Percentiles rank a stretch among this genome's conserved stretches.
Conservation (phyloP, 2,797 vertebrate species). For the Cephalopachus bancanus region DNA sequence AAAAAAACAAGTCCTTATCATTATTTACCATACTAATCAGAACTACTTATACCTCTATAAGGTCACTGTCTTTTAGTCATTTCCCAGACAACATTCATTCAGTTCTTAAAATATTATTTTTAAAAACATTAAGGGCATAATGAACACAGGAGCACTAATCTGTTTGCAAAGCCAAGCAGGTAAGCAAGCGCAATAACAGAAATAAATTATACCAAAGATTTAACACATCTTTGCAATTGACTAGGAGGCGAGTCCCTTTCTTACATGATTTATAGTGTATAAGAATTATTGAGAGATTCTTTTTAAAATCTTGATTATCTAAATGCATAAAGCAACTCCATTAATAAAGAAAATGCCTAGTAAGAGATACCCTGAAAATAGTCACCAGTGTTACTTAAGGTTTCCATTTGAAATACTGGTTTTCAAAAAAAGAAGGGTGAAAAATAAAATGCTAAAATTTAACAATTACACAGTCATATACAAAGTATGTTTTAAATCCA, state of each 20-base stretch:
- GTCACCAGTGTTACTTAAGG: background rate
- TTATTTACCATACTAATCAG: background rate
- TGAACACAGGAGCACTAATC: background rate
- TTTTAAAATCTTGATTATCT: constrained; percentile 24
- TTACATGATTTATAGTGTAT: constrained; percentile 14
- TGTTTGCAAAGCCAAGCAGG: constrained; percentile 14
- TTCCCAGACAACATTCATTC: background rate
- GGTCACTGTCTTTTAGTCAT: background rate
- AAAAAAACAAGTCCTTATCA: constrained; percentile 6
- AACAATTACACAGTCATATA: background rate
- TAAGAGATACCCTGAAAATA: constrained; percentile 20
- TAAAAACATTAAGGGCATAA: background rate
- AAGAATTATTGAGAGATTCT: background rate
- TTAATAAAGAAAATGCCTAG: constrained; percentile 58
- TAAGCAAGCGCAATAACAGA: background rate
- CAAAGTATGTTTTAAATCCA: background rate
- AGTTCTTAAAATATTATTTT: constrained; percentile 31
- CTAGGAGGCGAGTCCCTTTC: background rate
- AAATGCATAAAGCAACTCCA: constrained; percentile 2
- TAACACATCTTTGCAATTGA: background rate
- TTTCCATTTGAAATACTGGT: constrained; percentile 51
- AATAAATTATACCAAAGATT: constrained; percentile 39
- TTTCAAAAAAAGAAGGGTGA: background rate
- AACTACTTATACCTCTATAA: background rate
- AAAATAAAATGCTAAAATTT: constrained; percentile 40